phyloP scores from a whole-genome alignment of 2,113 vertebrate species.

The Tenrec ecaudatus region DNA sequence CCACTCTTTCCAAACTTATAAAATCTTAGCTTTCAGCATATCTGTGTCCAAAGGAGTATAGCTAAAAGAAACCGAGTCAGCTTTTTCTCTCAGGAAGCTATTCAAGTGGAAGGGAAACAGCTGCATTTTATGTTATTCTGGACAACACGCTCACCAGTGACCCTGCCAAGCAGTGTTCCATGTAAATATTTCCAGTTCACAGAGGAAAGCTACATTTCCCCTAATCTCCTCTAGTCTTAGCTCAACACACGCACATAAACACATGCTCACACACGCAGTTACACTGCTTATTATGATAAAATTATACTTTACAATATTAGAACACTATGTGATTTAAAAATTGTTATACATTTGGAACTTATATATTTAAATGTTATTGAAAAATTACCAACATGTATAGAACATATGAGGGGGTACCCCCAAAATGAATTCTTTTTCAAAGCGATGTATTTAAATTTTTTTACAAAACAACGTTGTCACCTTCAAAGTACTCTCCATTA shows the following conservation, averaged over 20 bases:
- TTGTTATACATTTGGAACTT: background rate
- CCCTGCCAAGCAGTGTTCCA: conserved; percentile 40
- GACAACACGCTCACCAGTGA: background rate
- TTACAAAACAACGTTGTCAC: too few relatives aligned
- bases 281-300: background rate
- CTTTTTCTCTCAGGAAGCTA: conserved; percentile 79
- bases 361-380: background rate
- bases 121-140: conserved; percentile 67
- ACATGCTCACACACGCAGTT: background rate
- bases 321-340: background rate
- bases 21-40: conserved; percentile 77
- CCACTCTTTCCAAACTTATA: conserved; percentile 62
- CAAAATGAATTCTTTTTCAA: too few relatives aligned
- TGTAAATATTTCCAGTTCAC: conserved; percentile 23
- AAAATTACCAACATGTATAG: background rate
- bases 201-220: background rate
- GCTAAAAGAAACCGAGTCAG: conserved; percentile 76
- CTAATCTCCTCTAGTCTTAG: background rate
- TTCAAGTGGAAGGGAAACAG: conserved; percentile 74
- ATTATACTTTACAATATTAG: conserved; percentile 63
- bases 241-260: background rate
- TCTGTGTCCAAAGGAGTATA: conserved; percentile 73
- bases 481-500: too few relatives aligned
- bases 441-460: too few relatives aligned
- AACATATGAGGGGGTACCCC: too few relatives aligned